phyloP scores from a whole-genome alignment of 2,797 vertebrate genomes.

The Acipenser ruthenus region DNA sequence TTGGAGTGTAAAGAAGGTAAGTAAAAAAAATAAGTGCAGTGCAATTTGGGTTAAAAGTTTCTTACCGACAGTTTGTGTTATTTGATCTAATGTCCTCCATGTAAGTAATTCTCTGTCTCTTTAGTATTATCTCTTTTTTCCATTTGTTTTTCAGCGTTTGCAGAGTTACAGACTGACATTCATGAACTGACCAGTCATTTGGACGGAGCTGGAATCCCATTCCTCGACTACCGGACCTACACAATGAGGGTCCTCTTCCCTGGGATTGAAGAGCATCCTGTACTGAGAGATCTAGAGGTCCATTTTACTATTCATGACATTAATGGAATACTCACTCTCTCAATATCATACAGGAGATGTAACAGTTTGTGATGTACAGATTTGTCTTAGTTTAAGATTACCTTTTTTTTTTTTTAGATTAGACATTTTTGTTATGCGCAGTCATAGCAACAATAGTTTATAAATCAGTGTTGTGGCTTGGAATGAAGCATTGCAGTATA shows the following conservation, averaged over 20 bases:
- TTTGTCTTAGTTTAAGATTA: too few relatives aligned
- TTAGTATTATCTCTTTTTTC: background rate
- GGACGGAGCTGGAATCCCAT: conserved; percentile 92
- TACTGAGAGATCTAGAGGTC: conserved; percentile 94
- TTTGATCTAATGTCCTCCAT: too few relatives aligned
- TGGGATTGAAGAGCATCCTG: conserved; percentile 96
- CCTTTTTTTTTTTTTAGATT: too few relatives aligned
- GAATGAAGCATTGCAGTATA: background rate
- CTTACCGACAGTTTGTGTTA: too few relatives aligned
- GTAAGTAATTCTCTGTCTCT: too few relatives aligned
- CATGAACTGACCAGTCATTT: conserved; percentile 95
- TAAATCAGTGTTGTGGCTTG: too few relatives aligned
- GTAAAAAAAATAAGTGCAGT: background rate
- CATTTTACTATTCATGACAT: too few relatives aligned
- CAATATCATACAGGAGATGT: too few relatives aligned
- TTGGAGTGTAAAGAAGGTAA: conserved; percentile 97
- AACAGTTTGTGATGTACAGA: too few relatives aligned
- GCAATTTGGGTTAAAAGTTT: too few relatives aligned
- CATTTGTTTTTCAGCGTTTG: conserved; percentile 70
- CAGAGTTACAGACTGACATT: conserved; percentile 95
- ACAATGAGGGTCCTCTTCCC: conserved; percentile 97
- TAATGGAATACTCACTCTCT: background rate
- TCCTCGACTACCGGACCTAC: conserved; percentile 92
- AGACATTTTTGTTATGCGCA: too few relatives aligned
- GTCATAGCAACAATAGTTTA: too few relatives aligned